Conservation (phyloP, 2,888 invertebrate species). For the Cantharis rustica region DNA sequence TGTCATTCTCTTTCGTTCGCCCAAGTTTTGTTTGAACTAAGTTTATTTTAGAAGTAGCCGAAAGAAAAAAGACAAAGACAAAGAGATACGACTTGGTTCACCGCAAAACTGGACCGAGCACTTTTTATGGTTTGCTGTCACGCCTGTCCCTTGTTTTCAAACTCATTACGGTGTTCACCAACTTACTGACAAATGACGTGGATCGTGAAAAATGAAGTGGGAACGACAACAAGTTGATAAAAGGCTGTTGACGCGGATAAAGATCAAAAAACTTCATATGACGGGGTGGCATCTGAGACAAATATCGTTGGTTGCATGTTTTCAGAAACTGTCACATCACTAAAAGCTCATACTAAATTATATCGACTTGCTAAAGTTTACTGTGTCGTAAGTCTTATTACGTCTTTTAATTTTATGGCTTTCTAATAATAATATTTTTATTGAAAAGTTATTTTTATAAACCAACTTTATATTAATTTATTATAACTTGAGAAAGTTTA, state of each 20-base stretch:
- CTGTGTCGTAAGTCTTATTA: neutral
- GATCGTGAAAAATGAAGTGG: constrained; percentile 57
- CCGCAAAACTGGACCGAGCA: constrained; percentile 25
- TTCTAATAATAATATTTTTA: neutral
- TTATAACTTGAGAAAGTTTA: neutral
- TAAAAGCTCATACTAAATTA: neutral
- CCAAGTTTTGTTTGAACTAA: constrained; percentile 24
- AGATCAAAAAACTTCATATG: constrained; percentile 45
- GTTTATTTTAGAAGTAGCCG: constrained; percentile 22
- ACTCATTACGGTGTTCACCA: constrained; percentile 56
- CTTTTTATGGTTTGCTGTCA: constrained; percentile 42
- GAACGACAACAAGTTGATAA: constrained; percentile 56
- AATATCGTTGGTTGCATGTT: constrained; percentile 32
- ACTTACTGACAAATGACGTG: constrained; percentile 57
- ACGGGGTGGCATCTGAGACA: constrained; percentile 31
- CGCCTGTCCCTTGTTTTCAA: constrained; percentile 57
- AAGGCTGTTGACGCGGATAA: constrained; percentile 54
- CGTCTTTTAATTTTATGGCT: neutral
- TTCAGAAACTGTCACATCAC: constrained; percentile 10
- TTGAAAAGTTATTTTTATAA: neutral
- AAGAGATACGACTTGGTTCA: constrained; percentile 19
- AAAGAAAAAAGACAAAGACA: constrained; percentile 39
- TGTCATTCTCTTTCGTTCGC: constrained; percentile 40
- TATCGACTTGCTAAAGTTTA: neutral
- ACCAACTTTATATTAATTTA: neutral